phyloP scores from a whole-genome alignment of 2,113 vertebrate genomes.

The Oryzias curvinotus region DNA sequence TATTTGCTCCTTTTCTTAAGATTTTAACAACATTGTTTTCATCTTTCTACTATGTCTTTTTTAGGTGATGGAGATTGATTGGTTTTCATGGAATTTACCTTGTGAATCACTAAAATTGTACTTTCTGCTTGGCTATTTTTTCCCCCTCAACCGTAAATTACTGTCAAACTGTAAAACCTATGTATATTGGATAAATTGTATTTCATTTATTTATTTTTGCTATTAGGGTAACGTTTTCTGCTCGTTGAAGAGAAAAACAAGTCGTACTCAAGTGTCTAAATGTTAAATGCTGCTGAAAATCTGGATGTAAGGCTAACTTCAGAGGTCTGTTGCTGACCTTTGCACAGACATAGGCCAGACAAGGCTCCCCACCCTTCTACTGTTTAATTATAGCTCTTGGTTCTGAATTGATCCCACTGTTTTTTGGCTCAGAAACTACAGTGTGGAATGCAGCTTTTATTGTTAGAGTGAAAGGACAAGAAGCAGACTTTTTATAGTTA shows the following conservation, averaged over 20 bases:
- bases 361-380: conserved; percentile 15
- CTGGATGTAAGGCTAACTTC: conserved; percentile 19
- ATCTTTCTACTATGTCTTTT: no score
- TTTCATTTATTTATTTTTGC: conserved; percentile 43
- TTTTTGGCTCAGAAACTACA: conserved; percentile 3
- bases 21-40: no score
- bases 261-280: background rate
- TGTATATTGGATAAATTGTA: conserved; percentile 22
- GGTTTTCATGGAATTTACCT: no score
- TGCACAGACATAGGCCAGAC: conserved; percentile 25
- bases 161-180: conserved; percentile 12
- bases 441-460: background rate
- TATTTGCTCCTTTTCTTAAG: no score
- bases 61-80: no score
- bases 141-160: background rate
- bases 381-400: conserved; percentile 40
- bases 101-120: no score
- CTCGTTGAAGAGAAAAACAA: conserved; percentile 7
- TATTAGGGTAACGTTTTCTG: conserved; percentile 38
- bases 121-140: no score
- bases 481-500: background rate
- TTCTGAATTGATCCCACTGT: conserved; percentile 10
- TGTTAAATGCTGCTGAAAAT: conserved; percentile 4
- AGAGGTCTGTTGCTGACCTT: conserved; percentile 43
- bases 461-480: conserved; percentile 3